Base-by-base conservation (phyloP, 2,888 invertebrate species). In the Orthosia gothica region DNA sequence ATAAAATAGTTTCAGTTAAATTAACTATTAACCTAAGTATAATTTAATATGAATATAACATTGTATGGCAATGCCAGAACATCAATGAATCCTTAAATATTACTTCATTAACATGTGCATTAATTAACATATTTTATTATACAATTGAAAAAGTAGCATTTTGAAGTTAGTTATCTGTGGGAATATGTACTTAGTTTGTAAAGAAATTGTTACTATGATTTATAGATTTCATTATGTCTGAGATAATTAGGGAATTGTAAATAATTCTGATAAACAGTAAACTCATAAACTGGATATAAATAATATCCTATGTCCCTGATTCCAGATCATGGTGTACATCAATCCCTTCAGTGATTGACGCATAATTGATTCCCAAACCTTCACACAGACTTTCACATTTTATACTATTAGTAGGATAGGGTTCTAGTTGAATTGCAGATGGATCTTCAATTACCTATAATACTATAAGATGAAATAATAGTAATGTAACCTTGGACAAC, bases 91-190 rank as follows among this genome's bases (percentile, higher is more conserved):
- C n/a, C 23, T 68, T 23, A 40, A 23, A 7, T 58, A 58, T 45
- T 45, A 52, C 57, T 52, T 58, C 23, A 68, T 69, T 69, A 78
- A 26, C 20, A 75, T 75, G 70, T 55, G 54, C 61, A 78, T 75
- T 55, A 26, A 78, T 76, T 77, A 77, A 5, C 68, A 75, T 66
- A 45, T n/a, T 58, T 32, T 52, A 58, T 1, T 11, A 23, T 2
- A 52, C 3, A 40, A 52, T 50, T 49, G 45, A 3, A 32, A 64
- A 57, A 74, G 5, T 50, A 20, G n/a, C 15, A 18, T 40, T 57
- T 45, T 58, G 4, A 50, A 32, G 45, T 32, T 45, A 32, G 49
- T 16, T 26, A 32, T 66, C 26, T 45, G 5, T 50, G 18, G 23
- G 32, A 47, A 62, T 74, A 32, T 49, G 16, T 26, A 45, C 45